Percentiles rank a stretch among this genome's conserved stretches.
Evolutionary conservation across 2,888 invertebrate genomes (phyloP).

Genomic region (Spialia ferax): DNA sequence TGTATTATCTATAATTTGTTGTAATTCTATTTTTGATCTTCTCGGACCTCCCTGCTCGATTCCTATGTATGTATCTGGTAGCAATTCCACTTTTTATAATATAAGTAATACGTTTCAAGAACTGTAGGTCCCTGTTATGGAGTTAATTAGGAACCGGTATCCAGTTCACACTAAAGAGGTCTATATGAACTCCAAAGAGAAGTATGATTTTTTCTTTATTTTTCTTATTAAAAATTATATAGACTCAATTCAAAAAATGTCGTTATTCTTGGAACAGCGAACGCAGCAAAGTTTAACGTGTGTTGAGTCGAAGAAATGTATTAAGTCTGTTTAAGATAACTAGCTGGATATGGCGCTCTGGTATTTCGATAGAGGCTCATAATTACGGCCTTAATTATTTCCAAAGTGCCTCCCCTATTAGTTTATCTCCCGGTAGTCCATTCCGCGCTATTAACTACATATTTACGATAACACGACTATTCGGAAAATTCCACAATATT

Average conservation of each 20-base stretch:
- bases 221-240: constrained; percentile 38
- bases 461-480: constrained; percentile 68
- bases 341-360: constrained; percentile 16
- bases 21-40: constrained; percentile 26
- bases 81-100: constrained; percentile 44
- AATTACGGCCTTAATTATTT: constrained; percentile 62
- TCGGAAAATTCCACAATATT: constrained; percentile 69
- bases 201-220: constrained; percentile 36
- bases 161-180: constrained; percentile 18
- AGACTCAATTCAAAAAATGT: constrained; percentile 3
- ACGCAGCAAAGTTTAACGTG: background rate
- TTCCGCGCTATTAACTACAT: constrained; percentile 64
- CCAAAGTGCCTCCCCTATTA: constrained; percentile 70
- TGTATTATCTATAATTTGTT: constrained; percentile 13
- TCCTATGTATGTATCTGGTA: constrained; percentile 34
- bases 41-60: constrained; percentile 19
- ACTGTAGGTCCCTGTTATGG: constrained; percentile 46
- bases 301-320: background rate
- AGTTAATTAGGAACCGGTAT: constrained; percentile 51
- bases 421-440: constrained; percentile 65
- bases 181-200: constrained; percentile 41
- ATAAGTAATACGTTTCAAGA: constrained; percentile 48
- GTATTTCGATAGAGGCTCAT: constrained; percentile 42
- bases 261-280: background rate
- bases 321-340: constrained; percentile 10